These are phyloP conservation scores for Arrhamphus sclerolepis DNA, from an alignment of 2,797 vertebrate genomes.

Conservation along the genomic window DNA sequence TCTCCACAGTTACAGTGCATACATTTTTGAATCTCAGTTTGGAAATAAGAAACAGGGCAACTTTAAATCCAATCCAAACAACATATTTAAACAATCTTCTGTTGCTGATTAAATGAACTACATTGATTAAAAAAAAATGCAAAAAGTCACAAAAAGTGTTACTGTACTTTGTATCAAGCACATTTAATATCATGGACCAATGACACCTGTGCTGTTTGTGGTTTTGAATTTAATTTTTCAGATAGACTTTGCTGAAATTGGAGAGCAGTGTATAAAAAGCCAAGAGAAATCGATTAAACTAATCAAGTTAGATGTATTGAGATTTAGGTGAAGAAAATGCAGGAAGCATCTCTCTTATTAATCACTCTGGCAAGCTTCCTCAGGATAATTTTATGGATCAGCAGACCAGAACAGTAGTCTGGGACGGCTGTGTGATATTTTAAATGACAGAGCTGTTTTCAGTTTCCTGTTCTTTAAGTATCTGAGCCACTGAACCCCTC, in stretches of 20 bases:
- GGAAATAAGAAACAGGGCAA: conserved; percentile 26
- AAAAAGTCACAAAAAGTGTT: conserved; percentile 1
- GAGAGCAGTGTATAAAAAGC: background rate
- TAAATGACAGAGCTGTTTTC: conserved; percentile 9
- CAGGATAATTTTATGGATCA: conserved; percentile 53
- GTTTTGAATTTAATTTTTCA: conserved; percentile 4
- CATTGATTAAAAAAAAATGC: background rate
- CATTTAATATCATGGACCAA: too few species aligned
- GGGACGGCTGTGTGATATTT: conserved; percentile 18
- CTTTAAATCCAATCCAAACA: background rate
- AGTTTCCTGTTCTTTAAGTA: background rate
- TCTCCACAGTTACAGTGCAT: background rate
- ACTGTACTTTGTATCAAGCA: too few species aligned
- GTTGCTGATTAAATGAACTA: conserved; percentile 17
- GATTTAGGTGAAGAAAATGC: conserved; percentile 12
- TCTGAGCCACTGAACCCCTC: too few species aligned
- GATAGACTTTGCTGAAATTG: conserved; percentile 9
- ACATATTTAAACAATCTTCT: background rate
- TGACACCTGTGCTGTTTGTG: background rate
- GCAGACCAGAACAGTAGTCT: conserved; percentile 26
- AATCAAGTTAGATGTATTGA: conserved; percentile 4
- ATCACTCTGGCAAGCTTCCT: conserved; percentile 26
- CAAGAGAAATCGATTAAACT: conserved; percentile 14
- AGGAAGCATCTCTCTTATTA: conserved; percentile 26
- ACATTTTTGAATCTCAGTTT: conserved; percentile 7